phyloP scores from a whole-genome alignment of 1,140 invertebrate genomes.

The Eumaeus atala region DNA sequence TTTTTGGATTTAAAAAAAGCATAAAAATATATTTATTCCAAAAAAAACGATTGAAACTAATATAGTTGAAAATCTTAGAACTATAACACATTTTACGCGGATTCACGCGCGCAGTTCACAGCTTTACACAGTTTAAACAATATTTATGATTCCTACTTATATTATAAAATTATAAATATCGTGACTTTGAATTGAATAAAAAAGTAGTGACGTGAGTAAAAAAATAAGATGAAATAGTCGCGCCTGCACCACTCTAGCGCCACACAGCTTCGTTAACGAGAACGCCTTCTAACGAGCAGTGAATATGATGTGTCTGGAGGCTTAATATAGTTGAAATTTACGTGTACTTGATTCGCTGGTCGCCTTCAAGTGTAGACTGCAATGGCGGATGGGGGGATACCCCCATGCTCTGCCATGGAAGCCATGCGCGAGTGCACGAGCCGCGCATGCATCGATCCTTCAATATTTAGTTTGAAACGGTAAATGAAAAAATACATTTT shows the following conservation, averaged over 20 bases:
- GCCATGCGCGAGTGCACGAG: slow-evolving; percentile 19
- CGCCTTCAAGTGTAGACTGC: slow-evolving; percentile 36
- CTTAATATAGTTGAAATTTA: slow-evolving; percentile 35
- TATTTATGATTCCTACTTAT: no score
- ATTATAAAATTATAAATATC: no score
- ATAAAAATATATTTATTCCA: no score
- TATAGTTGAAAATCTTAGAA: no score
- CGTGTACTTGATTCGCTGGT: slow-evolving; percentile 37
- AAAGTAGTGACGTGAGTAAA: no score
- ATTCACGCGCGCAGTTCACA: no score
- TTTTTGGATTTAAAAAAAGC: no score
- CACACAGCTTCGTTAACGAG: slow-evolving; percentile 11
- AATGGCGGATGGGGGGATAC: slow-evolving; percentile 32
- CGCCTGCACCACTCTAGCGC: not conserved
- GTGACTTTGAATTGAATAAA: no score
- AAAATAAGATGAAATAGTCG: no score
- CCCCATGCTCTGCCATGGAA: slow-evolving; percentile 19
- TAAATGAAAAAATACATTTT: slow-evolving; percentile 9
- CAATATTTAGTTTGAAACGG: slow-evolving; percentile 25
- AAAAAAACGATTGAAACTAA: no score
- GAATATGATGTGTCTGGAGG: slow-evolving; percentile 33
- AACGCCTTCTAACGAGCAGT: slow-evolving; percentile 21
- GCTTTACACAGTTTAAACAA: no score
- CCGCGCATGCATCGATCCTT: slow-evolving; percentile 25
- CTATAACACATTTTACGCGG: no score